Percentiles rank a stretch among this genome's conserved stretches.
Evolutionary conservation across 2,888 invertebrate genomes (phyloP).

Genomic region (Hyppa rectilinea): DNA sequence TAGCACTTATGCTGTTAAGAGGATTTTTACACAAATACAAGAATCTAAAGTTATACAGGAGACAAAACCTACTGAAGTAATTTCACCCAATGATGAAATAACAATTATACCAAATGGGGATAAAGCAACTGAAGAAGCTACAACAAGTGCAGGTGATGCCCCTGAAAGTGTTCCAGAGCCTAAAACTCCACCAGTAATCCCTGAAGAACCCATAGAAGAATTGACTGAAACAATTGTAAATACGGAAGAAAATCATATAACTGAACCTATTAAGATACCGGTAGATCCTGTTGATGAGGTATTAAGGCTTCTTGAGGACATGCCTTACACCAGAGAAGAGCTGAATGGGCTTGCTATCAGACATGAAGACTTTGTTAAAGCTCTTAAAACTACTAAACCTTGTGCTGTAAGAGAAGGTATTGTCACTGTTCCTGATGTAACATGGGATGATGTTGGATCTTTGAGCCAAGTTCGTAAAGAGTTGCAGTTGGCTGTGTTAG

Average conservation of each 20-base stretch:
- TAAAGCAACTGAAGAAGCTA: conserved; percentile 74
- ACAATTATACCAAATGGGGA: conserved; percentile 84
- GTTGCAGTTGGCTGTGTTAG: conserved; percentile 97
- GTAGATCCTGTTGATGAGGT: conserved; percentile 87
- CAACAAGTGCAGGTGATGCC: conserved; percentile 68
- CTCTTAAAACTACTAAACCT: conserved; percentile 96
- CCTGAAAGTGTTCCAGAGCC: conserved; percentile 66
- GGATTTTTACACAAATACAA: conserved; percentile 84
- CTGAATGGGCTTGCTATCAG: conserved; percentile 92
- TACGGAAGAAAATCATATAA: conserved; percentile 68
- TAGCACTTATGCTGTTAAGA: conserved; percentile 95
- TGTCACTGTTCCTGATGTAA: conserved; percentile 98
- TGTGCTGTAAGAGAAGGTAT: conserved; percentile 99
- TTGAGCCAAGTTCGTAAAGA: conserved; percentile 96
- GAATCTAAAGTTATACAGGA: conserved; percentile 67
- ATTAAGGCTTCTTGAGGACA: conserved; percentile 92
- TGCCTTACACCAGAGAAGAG: conserved; percentile 91
- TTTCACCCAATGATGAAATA: conserved; percentile 70
- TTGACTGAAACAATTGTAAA: conserved; percentile 56
- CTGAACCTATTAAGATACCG: conserved; percentile 64
- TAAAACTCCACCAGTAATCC: conserved; percentile 59
- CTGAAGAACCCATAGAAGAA: conserved; percentile 69
- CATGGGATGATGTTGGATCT: conserved; percentile 99
- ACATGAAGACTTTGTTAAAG: conserved; percentile 94
- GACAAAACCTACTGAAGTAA: conserved; percentile 52